Base-by-base conservation (phyloP, 2,797 vertebrate genomes). In the Rhabdophis nuchalis region DNA sequence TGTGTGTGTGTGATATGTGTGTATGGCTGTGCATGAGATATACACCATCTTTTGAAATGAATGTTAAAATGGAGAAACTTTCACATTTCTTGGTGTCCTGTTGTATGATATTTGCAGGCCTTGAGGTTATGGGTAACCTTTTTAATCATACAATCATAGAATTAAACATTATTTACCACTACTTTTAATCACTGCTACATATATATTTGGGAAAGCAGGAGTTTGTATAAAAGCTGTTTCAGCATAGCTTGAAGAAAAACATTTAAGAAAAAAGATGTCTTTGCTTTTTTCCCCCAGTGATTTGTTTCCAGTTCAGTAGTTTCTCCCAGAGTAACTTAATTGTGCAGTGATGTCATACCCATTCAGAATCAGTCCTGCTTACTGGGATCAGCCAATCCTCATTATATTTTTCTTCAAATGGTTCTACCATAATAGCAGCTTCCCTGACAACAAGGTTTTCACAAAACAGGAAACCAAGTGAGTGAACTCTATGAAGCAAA, bases 271-370 rank as follows among this genome's bases (percentile, higher is more conserved):
- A 77, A 46, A 77, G 36, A 77, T 77, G 41, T 77, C 72, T 77
- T 95, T 91, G 93, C 91, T 96, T 90, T 92, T 91, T 88, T 92
- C 91, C 92, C 82, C 91, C 93, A 95, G 93, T 90, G 93, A 94
- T 96, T 97, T 96, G 60, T 96, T 97, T 96, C 96, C 95, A 94
- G 94, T 94, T 96, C 94, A 94, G 95, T 92, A 93, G 92, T 96
- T 96, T 95, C 93, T 93, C 95, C 93, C 93, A 92, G 95, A 95
- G 94, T 6, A 95, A 96, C 94, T 93, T 91, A 95, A 94, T 95
- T 96, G 96, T 93, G 92, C 92, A 0, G 0, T 1, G 10, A 96
- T 96, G 96, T 96, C 96, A 97, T 93, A 93, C 90, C 95, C 95
- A 96, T 95, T 96, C 96, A 96, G 93, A 95, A 95, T 96, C 64